Conservation (phyloP, 1,140 invertebrate species). For the Dryas iulia region DNA sequence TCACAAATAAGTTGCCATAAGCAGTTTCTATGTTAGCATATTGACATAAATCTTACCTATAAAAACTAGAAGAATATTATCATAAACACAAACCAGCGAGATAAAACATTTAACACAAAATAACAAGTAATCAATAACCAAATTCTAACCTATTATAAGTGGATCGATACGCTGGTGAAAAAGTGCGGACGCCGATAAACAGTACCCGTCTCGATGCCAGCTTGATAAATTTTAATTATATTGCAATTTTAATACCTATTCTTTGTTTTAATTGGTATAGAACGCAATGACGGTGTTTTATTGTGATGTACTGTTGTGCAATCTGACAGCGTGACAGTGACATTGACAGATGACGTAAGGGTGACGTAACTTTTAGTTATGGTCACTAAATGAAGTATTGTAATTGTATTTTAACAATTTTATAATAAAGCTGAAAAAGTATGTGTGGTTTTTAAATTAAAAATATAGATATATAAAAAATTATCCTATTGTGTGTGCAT, state of each 20-base stretch:
- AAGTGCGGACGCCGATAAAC: constrained; percentile 57
- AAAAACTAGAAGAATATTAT: neutral
- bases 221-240: constrained; percentile 43
- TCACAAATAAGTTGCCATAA: too few species aligned
- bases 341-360: neutral
- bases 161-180: constrained; percentile 51
- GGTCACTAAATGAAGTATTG: neutral
- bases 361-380: too few species aligned
- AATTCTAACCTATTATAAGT: constrained; percentile 57
- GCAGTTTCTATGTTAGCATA: neutral
- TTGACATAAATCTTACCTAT: constrained; percentile 12
- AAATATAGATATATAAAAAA: too few species aligned
- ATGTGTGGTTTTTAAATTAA: too few species aligned
- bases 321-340: neutral
- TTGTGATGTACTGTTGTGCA: neutral
- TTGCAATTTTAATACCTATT: neutral
- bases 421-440: neutral
- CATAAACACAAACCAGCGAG: neutral
- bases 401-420: neutral
- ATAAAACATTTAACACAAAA: constrained; percentile 5
- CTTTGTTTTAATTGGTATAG: neutral
- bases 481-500: too few species aligned
- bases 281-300: neutral
- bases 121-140: constrained; percentile 31
- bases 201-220: constrained; percentile 67